A percentile compares a stretch with the other conserved stretches of the same genome.
phyloP scores from a whole-genome alignment of 2,113 vertebrate genomes.

The Pungitius pungitius region DNA sequence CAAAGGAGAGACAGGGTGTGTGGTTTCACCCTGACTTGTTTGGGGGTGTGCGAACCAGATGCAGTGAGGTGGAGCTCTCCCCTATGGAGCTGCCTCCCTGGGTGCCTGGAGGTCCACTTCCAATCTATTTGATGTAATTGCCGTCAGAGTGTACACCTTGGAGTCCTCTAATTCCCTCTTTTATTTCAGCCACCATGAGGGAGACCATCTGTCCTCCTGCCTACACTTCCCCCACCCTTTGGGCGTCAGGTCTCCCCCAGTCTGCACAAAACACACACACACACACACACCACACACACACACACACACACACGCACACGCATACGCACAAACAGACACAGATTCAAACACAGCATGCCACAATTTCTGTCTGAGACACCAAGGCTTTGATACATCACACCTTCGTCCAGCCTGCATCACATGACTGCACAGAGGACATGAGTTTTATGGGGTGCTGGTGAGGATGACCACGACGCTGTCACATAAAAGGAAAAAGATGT shows the following conservation, averaged over 20 bases:
- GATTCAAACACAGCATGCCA: constrained; percentile 51
- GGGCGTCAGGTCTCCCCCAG: constrained; percentile 59
- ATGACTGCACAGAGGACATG: constrained; percentile 59
- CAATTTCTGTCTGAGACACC: constrained; percentile 51
- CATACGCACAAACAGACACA: constrained; percentile 23
- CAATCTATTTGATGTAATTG: constrained; percentile 99
- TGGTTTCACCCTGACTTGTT: constrained; percentile 66
- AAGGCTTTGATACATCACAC: constrained; percentile 66
- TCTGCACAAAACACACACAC: constrained; percentile 55
- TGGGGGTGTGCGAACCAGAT: constrained; percentile 88
- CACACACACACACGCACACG: constrained; percentile 14
- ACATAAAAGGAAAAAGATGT: constrained; percentile 61
- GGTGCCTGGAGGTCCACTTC: constrained; percentile 88
- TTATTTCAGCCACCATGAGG: constrained; percentile 97
- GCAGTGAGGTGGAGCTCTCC: constrained; percentile 88
- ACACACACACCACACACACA: constrained; percentile 28
- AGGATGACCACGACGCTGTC: constrained; percentile 69
- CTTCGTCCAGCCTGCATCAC: constrained; percentile 58
- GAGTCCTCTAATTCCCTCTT: constrained; percentile 97
- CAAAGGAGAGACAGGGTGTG: constrained; percentile 34
- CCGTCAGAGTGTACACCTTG: constrained; percentile 94
- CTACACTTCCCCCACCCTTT: constrained; percentile 65
- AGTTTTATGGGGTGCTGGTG: constrained; percentile 76
- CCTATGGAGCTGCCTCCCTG: constrained; percentile 83
- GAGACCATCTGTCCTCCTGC: constrained; percentile 95